Evolutionary conservation across 2,113 vertebrate genomes (phyloP), one percentile per base, ranked within the genome.

Genomic region (Dipodomys merriami): DNA sequence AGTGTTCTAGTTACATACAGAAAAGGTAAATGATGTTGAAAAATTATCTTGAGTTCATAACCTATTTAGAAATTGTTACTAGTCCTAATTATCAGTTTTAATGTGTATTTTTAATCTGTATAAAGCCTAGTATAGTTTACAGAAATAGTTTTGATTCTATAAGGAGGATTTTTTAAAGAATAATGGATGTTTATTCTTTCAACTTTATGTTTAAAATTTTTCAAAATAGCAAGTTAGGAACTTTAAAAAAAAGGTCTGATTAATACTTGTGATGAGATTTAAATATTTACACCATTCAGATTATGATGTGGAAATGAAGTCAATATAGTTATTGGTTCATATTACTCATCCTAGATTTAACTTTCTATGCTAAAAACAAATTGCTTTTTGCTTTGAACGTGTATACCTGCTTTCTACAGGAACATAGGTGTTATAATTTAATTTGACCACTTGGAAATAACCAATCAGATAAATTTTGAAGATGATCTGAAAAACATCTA

Each of bases 121-220:
- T 87, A 69, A 11, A 73, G n/a, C 89, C 86, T 76, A 27, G 11
- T 92, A 5, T 87, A 71, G 49, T 76, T 93, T 35, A 78, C 25
- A 69, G 5, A 79, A 87, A 64, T n/a, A 83, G 5, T 44, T 88
- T 94, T 94, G 22, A 76, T 71, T 91, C 79, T 76, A 49, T 27
- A 6, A 86, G 19, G 39, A 83, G 46, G 10, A 71, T 87, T 76
- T 71, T 60, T 94, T 78, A 86, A 92, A 68, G 30, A 73, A 49
- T 6, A 76, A 22, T 82, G 29, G 33, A 5, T 57, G 8, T 90
- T 77, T 65, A 64, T 85, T 84, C 67, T 33, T 89, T 62, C n/a
- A 79, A 23, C 49, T 90, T 83, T 65, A 46, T 49, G 53, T 57
- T 57, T 57, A 13, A 92, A 87, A 35, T 11, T 91, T 77, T 81